Base-by-base conservation (phyloP, 2,797 vertebrate species). In the Arctocebus calabarensis region DNA sequence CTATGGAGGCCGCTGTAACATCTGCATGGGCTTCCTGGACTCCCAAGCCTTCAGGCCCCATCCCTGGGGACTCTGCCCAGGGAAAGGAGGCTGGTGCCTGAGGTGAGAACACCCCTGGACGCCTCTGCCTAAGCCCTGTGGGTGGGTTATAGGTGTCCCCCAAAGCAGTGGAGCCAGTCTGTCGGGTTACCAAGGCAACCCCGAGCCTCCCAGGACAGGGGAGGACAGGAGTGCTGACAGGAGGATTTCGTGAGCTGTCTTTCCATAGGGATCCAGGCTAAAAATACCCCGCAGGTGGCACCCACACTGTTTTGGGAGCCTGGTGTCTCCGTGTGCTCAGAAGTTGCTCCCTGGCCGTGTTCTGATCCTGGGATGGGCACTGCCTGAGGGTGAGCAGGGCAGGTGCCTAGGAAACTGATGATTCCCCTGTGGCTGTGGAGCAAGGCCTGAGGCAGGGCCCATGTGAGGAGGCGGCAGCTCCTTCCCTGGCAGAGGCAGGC, bases 161-260 rank as follows among this genome's bases (percentile, higher is more conserved):
- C 70, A 27, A 81, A 92, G 94, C 88, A 23, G 62, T 34, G 70
- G 73, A 91, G 10, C 37, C 91, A 74, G 43, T 20, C 48, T 25
- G 40, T 62, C 2, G 19, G 34, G 96, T 97, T 97, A 84, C 96
- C 91, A 94, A 79, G 96, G 90, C 96, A 97, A 98, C 90, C 64
- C 62, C 0, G 2, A 62, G 83, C 81, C 91, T 91, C 96, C 73
- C 2, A 59, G 91, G 95, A 95, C 95, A 86, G 32, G 34, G 84
- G 62, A 94, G 84, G 75, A 83, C 84, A 75, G 87, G 74, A 89
- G 70, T 27, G 57, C 95, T 96, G 94, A 96, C 77, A 68, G 85
- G 27, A 94, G 78, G 93, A 84, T 93, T 88, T 93, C 55, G 34
- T 43, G 90, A 93, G 88, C 93, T 81, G 82, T 95, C 83, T 97